phyloP scores from a whole-genome alignment of 2,797 vertebrate genomes.

The Oophaga sylvatica region DNA sequence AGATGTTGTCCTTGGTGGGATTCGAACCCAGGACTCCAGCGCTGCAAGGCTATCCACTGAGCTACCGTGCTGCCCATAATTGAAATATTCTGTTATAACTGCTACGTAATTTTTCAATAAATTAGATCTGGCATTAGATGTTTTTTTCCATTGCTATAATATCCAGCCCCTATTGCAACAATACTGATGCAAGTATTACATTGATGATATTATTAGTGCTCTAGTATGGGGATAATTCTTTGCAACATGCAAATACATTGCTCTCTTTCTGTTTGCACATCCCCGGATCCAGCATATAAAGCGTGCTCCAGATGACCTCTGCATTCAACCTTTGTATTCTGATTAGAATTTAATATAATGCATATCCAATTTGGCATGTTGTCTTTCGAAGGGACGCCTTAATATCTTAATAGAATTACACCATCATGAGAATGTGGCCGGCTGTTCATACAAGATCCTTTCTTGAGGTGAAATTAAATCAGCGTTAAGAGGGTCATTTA shows the following conservation, averaged over 20 bases:
- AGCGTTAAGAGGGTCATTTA: constrained; percentile 25
- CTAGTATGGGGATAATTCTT: neutral
- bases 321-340: constrained; percentile 45
- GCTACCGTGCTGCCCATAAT: no score
- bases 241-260: neutral
- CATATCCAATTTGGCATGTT: constrained; percentile 40
- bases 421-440: constrained; percentile 51
- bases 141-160: neutral
- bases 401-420: constrained; percentile 56
- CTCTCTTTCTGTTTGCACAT: neutral
- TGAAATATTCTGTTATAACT: neutral
- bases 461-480: neutral
- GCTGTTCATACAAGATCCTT: constrained; percentile 66
- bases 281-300: constrained; percentile 33
- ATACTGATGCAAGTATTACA: neutral
- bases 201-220: neutral
- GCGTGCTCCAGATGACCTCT: constrained; percentile 25
- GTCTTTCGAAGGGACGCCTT: constrained; percentile 47
- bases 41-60: no score
- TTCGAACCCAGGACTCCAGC: no score
- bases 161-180: neutral
- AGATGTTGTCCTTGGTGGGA: no score
- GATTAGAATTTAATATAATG: constrained; percentile 6
- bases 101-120: neutral
- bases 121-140: neutral